A percentile compares a stretch with the other conserved stretches of the same genome.
phyloP scores from a whole-genome alignment of 1,140 invertebrate genomes.

The Drosophila tsacasi region DNA sequence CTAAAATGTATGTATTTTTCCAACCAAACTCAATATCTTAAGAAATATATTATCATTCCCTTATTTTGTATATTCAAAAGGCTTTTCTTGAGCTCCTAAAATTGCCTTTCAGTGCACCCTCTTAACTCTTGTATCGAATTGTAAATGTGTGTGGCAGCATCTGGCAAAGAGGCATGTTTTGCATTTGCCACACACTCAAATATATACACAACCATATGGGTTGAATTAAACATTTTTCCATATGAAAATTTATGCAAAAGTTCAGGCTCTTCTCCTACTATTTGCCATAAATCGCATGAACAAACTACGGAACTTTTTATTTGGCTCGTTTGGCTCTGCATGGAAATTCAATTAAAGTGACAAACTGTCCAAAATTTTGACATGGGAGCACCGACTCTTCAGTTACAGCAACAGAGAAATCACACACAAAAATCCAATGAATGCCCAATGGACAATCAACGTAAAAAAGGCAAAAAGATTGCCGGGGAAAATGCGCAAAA shows the following conservation, averaged over 20 bases:
- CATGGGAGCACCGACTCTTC: constrained; percentile 57
- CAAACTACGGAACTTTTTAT: constrained; percentile 53
- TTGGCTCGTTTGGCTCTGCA: constrained; percentile 58
- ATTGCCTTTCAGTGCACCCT: neutral
- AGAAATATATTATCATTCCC: neutral
- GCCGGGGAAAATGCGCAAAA: neutral
- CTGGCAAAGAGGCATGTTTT: constrained; percentile 66
- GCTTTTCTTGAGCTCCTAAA: neutral
- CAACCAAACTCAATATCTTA: neutral
- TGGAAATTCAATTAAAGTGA: constrained; percentile 84
- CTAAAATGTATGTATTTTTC: neutral
- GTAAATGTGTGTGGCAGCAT: constrained; percentile 17
- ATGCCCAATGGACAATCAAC: constrained; percentile 78
- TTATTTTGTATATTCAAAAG: neutral
- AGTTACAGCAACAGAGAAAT: constrained; percentile 23
- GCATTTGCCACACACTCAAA: constrained; percentile 48
- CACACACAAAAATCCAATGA: constrained; percentile 69
- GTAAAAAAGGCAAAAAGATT: constrained; percentile 49
- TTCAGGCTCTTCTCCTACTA: constrained; percentile 23
- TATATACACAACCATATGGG: constrained; percentile 26
- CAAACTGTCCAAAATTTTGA: constrained; percentile 82
- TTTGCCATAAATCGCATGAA: constrained; percentile 65
- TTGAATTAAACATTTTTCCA: constrained; percentile 69
- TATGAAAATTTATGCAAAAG: constrained; percentile 70
- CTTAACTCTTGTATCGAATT: constrained; percentile 14